These are phyloP conservation scores for Pristiophorus japonicus DNA, from an alignment of 2,113 vertebrate genomes.

Conservation along the genomic window DNA sequence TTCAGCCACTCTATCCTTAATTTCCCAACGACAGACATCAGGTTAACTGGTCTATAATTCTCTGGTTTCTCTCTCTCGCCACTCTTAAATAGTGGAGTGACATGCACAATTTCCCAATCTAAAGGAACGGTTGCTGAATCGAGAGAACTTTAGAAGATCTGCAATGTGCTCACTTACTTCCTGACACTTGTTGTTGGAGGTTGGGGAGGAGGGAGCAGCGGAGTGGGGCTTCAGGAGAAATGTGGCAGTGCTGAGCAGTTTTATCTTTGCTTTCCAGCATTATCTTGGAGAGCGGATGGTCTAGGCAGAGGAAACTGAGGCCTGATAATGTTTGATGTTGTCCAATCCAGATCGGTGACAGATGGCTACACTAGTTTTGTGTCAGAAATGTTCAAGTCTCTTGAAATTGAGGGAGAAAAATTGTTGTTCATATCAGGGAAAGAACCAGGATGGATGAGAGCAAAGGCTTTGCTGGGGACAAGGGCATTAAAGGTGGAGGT, in stretches of 20 bases:
- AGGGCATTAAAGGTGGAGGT: neutral
- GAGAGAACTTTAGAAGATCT: too few species aligned
- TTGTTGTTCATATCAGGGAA: neutral
- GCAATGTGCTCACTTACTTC: too few species aligned
- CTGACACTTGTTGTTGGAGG: neutral
- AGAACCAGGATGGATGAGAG: neutral
- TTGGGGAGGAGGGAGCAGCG: neutral
- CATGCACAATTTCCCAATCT: too few species aligned
- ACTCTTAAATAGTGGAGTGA: too few species aligned
- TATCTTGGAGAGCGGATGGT: neutral
- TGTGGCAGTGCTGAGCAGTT: neutral
- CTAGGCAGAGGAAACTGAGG: neutral
- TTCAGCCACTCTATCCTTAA: too few species aligned
- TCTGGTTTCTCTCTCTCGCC: too few species aligned
- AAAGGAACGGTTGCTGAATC: too few species aligned
- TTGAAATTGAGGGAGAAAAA: neutral
- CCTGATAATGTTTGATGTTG: neutral
- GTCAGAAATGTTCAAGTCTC: neutral
- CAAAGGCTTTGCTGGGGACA: neutral
- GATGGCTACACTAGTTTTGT: neutral
- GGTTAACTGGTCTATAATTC: too few species aligned
- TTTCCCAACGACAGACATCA: too few species aligned
- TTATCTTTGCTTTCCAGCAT: neutral
- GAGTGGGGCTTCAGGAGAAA: neutral
- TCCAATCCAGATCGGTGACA: neutral